Percentiles rank a stretch among this genome's conserved stretches.
Evolutionary conservation across 2,888 invertebrate species (phyloP).

Genomic region (Diaprepes abbreviatus): DNA sequence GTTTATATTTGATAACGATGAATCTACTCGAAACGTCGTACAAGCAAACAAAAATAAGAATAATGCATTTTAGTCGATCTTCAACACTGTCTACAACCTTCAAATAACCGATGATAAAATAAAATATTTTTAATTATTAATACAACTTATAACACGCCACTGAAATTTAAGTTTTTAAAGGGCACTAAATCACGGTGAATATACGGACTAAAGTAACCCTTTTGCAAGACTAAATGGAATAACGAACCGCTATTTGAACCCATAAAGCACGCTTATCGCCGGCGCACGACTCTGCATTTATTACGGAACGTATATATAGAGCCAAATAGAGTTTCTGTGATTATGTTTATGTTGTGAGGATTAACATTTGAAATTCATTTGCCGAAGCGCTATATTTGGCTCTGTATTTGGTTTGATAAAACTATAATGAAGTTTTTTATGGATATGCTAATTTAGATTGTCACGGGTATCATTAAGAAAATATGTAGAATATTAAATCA

Average conservation of each 20-base stretch:
- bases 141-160: too few species aligned
- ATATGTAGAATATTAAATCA: too few species aligned
- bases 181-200: conserved; percentile 33
- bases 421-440: too few species aligned
- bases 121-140: too few species aligned
- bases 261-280: conserved; percentile 63
- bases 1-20: too few species aligned
- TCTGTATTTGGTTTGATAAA: conserved; percentile 4
- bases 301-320: conserved; percentile 55
- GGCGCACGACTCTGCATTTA: conserved; percentile 64
- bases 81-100: too few species aligned
- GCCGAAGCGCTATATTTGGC: conserved; percentile 38
- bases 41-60: too few species aligned
- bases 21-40: too few species aligned
- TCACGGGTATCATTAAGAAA: too few species aligned
- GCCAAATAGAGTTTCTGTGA: conserved; percentile 47
- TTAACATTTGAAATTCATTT: conserved; percentile 42
- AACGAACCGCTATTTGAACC: conserved; percentile 45
- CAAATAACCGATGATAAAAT: too few species aligned
- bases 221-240: conserved; percentile 35
- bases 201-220: conserved; percentile 30
- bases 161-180: conserved; percentile 10
- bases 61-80: too few species aligned
- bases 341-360: conserved; percentile 50
- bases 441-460: too few species aligned